Base-by-base conservation (phyloP, 1,140 invertebrate genomes). In the Bombus ignitus region DNA sequence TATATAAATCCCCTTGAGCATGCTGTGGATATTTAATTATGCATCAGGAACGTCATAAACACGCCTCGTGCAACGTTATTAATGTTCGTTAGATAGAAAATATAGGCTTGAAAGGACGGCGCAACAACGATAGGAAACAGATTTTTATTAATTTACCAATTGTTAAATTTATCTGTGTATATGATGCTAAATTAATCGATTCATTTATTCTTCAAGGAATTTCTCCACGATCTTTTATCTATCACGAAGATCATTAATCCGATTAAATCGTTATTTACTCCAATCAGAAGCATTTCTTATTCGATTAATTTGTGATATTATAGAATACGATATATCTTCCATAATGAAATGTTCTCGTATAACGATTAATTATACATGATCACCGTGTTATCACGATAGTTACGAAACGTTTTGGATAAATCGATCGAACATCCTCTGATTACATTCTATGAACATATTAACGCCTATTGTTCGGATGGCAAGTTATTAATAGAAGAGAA, bases 1-100 rank as follows among this genome's bases (percentile, higher is more conserved):
- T 81, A 72, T 39, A 81, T 72, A 81, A 57, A 81, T 71, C 28
- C 79, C 18, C 68, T 57, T 15, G 28, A 15, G 68, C 2, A 59
- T 25, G 68, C 39, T 3, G 28, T 62, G 28, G 25, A 62, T n/a
- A 28, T 62, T 28, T 4, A 12, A n/a, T 12, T 62, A 28, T 13
- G 28, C 35, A 72, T 42, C 25, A 44, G 39, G n/a, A 28, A 68
- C 32, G 77, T 79, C 77, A 79, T 35, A 25, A 66, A 53, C 47
- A 79, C 22, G n/a, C 18, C 18, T 35, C 15, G 42, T 44, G n/a
- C 15, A 65, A 65, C 37, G 8, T 13, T 42, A 39, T 9, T 37
- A n/a, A 39, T 0, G n/a, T 35, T 66, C 9, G 59, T n/a, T 62
- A 18, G 12, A 5, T n/a, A 18, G n/a, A 66, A 8, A 66, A 66